Percentiles rank a stretch among this genome's conserved stretches.
Conservation (phyloP, 2,888 invertebrate species). For the Agrochola lota region DNA sequence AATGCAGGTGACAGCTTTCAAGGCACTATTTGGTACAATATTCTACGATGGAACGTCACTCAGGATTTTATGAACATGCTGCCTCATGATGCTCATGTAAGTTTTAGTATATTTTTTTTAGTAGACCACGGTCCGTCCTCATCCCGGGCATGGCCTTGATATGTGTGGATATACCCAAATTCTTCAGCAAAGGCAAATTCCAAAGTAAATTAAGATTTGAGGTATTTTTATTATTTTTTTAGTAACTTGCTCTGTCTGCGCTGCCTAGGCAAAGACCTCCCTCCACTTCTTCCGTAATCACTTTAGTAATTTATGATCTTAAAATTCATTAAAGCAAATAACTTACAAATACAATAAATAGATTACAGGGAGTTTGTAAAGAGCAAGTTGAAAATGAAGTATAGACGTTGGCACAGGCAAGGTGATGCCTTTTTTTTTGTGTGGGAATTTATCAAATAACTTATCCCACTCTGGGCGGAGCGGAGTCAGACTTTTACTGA, state of each 20-base stretch:
- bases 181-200: not conserved
- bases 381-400: not conserved
- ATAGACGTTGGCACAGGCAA: not conserved
- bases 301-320: not conserved
- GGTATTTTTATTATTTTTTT: no score
- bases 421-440: no score
- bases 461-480: no score
- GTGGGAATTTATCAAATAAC: no score
- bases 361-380: not conserved
- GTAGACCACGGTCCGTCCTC: no score
- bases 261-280: no score
- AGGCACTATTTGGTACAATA: constrained; percentile 94
- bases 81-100: constrained; percentile 94
- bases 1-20: constrained; percentile 93
- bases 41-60: constrained; percentile 94
- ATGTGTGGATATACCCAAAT: not conserved
- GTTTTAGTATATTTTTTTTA: constrained; percentile 61
- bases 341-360: not conserved
- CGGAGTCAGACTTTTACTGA: no score
- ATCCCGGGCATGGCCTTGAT: no score
- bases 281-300: no score
- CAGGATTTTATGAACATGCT: constrained; percentile 94
- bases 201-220: not conserved
- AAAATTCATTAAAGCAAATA: not conserved
- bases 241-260: no score